Conservation (phyloP, 2,888 invertebrate genomes). For the Drosophila borborema region DNA sequence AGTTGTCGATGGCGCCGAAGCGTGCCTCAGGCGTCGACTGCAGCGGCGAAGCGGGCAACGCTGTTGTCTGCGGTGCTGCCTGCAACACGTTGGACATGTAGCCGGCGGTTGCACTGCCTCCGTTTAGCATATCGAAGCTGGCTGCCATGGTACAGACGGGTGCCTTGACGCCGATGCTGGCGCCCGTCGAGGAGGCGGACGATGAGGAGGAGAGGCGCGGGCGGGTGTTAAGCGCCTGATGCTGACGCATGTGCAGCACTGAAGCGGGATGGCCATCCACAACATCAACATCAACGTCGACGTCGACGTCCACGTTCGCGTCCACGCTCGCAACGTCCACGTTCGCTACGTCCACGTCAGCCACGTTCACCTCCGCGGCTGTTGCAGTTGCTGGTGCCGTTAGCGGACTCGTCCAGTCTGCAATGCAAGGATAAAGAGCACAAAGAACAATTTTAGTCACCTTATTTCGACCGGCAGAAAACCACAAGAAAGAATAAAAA, state of each 20-base stretch:
- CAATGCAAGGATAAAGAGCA: conserved; percentile 35
- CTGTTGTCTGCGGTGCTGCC: conserved; percentile 37
- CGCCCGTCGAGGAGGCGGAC: conserved; percentile 32
- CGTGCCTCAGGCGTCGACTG: conserved; percentile 67
- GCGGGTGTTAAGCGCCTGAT: conserved; percentile 71
- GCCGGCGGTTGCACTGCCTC: conserved; percentile 51
- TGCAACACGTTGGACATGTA: conserved; percentile 60
- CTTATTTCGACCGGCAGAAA: conserved; percentile 43
- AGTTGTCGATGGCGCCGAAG: conserved; percentile 65
- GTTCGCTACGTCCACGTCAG: conserved; percentile 25
- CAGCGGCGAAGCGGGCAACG: conserved; percentile 67
- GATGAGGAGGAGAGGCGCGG: conserved; percentile 57
- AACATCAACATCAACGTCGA: conserved; percentile 66
- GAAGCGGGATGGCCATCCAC: conserved; percentile 82
- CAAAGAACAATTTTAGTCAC: conserved; percentile 33
- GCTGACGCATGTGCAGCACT: conserved; percentile 79
- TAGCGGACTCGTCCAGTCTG: conserved; percentile 85
- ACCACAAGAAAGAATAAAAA: conserved; percentile 26
- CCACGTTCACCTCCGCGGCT: conserved; percentile 31
- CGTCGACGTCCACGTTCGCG: conserved; percentile 55
- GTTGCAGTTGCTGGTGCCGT: conserved; percentile 76
- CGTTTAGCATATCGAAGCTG: conserved; percentile 54
- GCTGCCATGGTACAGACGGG: conserved; percentile 52
- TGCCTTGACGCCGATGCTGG: conserved; percentile 25
- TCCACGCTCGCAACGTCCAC: conserved; percentile 26